Percentiles rank a stretch among this genome's conserved stretches.
Conservation (phyloP, 2,888 invertebrate species). For the Scaptomyza polygonia region DNA sequence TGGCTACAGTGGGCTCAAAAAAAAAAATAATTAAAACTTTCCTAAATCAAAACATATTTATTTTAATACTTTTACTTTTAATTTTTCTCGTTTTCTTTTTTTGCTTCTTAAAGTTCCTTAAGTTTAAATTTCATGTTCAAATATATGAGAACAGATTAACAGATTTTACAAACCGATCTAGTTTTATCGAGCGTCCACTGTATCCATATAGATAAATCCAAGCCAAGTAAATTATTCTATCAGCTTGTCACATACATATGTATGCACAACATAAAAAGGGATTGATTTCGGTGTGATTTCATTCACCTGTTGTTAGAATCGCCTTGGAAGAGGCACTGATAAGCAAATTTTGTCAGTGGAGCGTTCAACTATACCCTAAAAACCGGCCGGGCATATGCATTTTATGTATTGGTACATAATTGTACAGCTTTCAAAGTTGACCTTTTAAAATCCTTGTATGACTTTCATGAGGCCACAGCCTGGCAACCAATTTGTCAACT, state of each 20-base stretch:
- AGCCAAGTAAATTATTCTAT: neutral
- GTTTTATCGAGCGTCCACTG: neutral
- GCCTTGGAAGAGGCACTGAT: conserved; percentile 8
- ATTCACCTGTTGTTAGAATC: conserved; percentile 14
- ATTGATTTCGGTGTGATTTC: conserved; percentile 3
- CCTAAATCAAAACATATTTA: too few species aligned
- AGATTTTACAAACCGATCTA: neutral
- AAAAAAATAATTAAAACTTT: too few species aligned
- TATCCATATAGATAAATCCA: neutral
- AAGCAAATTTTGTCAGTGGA: conserved; percentile 4
- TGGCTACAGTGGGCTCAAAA: neutral
- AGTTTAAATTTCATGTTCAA: neutral
- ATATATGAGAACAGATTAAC: too few species aligned
- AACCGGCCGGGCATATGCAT: neutral
- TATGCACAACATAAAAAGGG: neutral
- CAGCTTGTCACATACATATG: neutral
- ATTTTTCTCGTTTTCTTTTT: too few species aligned
- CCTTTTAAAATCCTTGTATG: conserved; percentile 34
- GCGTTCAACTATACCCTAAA: too few species aligned
- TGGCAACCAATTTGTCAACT: neutral
- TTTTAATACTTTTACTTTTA: too few species aligned
- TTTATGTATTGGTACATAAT: neutral
- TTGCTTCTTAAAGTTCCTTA: too few species aligned
- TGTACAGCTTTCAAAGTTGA: conserved; percentile 27
- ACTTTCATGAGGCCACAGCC: conserved; percentile 7